Evolutionary conservation across 2,888 invertebrate species (phyloP).

Genomic region (Campoletis raptor): DNA sequence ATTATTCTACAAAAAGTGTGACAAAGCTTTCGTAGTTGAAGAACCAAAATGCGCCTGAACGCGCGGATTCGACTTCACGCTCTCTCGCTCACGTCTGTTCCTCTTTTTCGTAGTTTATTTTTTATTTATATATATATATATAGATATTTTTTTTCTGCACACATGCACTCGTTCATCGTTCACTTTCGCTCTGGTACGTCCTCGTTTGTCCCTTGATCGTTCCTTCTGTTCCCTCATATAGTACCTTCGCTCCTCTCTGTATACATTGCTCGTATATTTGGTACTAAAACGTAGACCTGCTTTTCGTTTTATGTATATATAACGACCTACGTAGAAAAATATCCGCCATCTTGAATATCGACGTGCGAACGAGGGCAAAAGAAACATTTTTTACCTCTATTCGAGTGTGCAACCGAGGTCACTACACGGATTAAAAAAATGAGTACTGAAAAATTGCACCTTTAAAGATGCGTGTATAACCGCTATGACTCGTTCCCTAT

Average conservation of each 20-base stretch:
- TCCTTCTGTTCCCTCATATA: slow-evolving; percentile 22
- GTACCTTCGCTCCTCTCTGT: slow-evolving; percentile 26
- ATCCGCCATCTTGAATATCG: slow-evolving; percentile 17
- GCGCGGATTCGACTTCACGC: slow-evolving; percentile 51
- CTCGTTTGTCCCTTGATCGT: slow-evolving; percentile 38
- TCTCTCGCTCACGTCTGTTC: slow-evolving; percentile 46
- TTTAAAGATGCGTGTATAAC: neutral
- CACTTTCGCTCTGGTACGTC: slow-evolving; percentile 43
- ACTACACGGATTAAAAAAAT: neutral
- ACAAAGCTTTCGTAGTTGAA: slow-evolving; percentile 27
- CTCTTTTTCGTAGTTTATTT: slow-evolving; percentile 39
- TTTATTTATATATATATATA: neutral
- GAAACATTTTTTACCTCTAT: neutral
- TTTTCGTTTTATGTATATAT: neutral
- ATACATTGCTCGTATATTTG: slow-evolving; percentile 3
- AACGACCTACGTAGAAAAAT: neutral
- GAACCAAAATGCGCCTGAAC: slow-evolving; percentile 42
- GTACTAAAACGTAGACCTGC: neutral
- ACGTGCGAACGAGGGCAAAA: slow-evolving; percentile 3
- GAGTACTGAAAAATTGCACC: neutral
- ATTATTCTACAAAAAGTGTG: slow-evolving; percentile 14
- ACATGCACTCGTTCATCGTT: slow-evolving; percentile 35
- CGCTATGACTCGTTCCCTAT: neutral
- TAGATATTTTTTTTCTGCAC: neutral
- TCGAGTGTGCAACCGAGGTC: neutral